phyloP scores from a whole-genome alignment of 2,797 vertebrate species.

The Gorsachius magnificus region DNA sequence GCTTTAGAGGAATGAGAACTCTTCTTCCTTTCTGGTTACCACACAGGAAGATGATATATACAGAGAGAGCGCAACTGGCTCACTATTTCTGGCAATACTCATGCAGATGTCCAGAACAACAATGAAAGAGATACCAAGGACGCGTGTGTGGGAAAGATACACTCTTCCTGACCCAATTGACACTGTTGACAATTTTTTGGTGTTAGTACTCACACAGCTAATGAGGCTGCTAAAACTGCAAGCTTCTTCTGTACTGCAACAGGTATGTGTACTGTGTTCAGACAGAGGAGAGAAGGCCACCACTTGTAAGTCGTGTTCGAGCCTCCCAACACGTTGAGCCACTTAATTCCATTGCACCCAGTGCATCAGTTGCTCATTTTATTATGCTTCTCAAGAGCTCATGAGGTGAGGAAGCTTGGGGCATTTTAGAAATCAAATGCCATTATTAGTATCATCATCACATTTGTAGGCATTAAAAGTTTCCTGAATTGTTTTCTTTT shows the following conservation, averaged over 20 bases:
- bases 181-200: accelerated
- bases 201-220: background rate
- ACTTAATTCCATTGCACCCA: background rate
- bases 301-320: background rate
- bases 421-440: background rate
- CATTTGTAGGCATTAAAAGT: conserved; percentile 59
- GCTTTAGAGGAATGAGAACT: background rate
- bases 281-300: background rate
- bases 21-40: background rate
- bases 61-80: background rate
- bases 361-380: background rate
- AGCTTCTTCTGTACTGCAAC: background rate
- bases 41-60: background rate
- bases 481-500: conserved; percentile 67
- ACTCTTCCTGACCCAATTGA: background rate
- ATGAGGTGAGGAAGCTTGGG: background rate
- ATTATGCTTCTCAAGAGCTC: background rate
- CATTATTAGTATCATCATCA: conserved; percentile 15
- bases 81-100: background rate
- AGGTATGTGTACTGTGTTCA: background rate
- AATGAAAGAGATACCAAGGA: background rate
- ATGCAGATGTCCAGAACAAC: background rate
- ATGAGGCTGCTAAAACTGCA: background rate
- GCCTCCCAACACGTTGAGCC: background rate
- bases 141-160: background rate